Conservation (phyloP, 2,113 vertebrate genomes). For the Hippocampus comes region DNA sequence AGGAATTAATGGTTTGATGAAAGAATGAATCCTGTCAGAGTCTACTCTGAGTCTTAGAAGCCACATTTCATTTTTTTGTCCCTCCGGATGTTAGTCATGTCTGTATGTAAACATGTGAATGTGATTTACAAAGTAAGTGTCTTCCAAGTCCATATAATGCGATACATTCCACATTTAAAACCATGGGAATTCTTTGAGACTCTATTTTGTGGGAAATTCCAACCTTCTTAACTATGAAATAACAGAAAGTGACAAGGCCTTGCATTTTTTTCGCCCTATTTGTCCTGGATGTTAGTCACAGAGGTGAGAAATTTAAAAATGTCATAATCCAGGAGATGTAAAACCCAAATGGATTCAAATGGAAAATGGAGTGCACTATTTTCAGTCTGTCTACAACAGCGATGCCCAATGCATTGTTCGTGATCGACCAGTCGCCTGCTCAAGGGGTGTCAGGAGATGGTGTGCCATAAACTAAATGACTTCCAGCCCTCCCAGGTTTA, state of each 20-base stretch:
- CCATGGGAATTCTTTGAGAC: neutral
- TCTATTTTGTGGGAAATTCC: neutral
- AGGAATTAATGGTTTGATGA: slow-evolving; percentile 3
- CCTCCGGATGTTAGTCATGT: neutral
- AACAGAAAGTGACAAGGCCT: neutral
- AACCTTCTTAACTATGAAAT: neutral
- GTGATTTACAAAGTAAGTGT: neutral
- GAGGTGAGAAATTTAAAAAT: no score
- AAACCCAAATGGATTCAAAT: no score
- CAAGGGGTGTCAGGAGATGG: no score
- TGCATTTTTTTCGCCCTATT: neutral
- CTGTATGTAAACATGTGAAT: neutral
- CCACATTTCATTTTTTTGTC: neutral
- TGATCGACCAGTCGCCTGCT: no score
- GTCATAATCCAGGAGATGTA: no score
- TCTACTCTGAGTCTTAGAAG: neutral
- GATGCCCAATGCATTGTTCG: no score
- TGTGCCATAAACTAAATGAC: no score
- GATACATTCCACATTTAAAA: neutral
- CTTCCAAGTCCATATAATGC: neutral
- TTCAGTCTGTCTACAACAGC: no score
- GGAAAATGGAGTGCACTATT: no score
- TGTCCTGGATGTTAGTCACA: neutral
- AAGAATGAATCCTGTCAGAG: neutral
- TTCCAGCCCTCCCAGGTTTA: no score